These are phyloP conservation scores for Apis dorsata DNA, from an alignment of 1,140 invertebrate species.

Conservation along the genomic window DNA sequence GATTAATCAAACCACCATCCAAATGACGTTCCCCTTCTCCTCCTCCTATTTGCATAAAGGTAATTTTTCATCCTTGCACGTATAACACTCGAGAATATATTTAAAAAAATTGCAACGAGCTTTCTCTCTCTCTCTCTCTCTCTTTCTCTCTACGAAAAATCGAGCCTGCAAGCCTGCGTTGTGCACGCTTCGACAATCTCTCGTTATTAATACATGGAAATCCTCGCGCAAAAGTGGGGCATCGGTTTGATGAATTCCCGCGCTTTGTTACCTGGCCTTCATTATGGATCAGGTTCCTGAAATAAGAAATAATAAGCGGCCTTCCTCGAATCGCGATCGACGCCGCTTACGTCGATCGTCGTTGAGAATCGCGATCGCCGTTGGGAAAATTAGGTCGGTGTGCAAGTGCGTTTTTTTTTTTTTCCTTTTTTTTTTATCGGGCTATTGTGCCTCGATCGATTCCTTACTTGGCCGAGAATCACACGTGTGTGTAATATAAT, in stretches of 20 bases:
- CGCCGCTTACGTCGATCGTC: neutral
- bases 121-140: too few species aligned
- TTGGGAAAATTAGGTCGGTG: conserved; percentile 15
- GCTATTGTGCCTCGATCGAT: too few species aligned
- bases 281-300: conserved; percentile 30
- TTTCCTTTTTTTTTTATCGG: too few species aligned
- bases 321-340: conserved; percentile 1
- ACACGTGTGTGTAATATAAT: too few species aligned
- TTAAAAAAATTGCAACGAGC: too few species aligned
- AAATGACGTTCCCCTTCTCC: too few species aligned
- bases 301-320: conserved; percentile 13
- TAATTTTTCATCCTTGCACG: neutral
- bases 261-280: conserved; percentile 47
- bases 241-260: conserved; percentile 19
- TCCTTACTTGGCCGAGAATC: too few species aligned
- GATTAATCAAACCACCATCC: neutral
- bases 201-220: conserved; percentile 48
- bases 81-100: neutral
- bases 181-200: conserved; percentile 9
- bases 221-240: conserved; percentile 36
- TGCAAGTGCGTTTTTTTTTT: too few species aligned
- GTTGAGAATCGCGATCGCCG: conserved; percentile 2
- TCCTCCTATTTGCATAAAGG: neutral
- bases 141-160: neutral
- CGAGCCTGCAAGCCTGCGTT: conserved; percentile 14